A percentile compares a stretch with the other conserved stretches of the same genome.
phyloP scores from a whole-genome alignment of 2,888 invertebrate genomes.

The Eilema griseolum region DNA sequence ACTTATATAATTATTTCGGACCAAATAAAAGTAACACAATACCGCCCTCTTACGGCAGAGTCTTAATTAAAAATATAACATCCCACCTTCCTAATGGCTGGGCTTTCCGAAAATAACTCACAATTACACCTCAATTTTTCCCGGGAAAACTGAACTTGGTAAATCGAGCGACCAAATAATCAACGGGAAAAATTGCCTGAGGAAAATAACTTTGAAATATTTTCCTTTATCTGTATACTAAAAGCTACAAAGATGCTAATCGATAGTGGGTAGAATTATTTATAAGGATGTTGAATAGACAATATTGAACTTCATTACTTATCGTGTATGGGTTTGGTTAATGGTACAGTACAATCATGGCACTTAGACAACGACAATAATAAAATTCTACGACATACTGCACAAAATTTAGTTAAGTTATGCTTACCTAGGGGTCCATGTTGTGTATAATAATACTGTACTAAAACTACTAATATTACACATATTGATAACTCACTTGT shows the following conservation, averaged over 20 bases:
- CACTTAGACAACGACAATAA: no score
- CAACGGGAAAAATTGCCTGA: constrained; percentile 6
- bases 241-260: constrained; percentile 8
- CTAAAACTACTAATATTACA: no score
- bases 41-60: neutral
- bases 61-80: constrained; percentile 5
- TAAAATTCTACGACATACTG: no score
- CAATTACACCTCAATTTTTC: constrained; percentile 7
- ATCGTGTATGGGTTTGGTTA: no score
- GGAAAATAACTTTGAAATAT: constrained; percentile 10
- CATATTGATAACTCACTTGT: no score
- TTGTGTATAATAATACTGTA: no score
- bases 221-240: constrained; percentile 16
- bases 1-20: neutral
- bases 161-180: constrained; percentile 36
- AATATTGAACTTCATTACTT: no score
- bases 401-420: no score
- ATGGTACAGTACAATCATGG: no score
- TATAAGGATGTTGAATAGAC: no score
- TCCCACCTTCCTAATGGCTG: constrained; percentile 6
- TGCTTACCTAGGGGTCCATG: no score
- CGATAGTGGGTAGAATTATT: neutral
- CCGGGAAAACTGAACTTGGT: constrained; percentile 5
- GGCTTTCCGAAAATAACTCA: constrained; percentile 15
- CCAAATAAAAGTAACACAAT: neutral